Base-by-base conservation (phyloP, 2,797 vertebrate genomes). In the Syngnathus rostellatus region DNA sequence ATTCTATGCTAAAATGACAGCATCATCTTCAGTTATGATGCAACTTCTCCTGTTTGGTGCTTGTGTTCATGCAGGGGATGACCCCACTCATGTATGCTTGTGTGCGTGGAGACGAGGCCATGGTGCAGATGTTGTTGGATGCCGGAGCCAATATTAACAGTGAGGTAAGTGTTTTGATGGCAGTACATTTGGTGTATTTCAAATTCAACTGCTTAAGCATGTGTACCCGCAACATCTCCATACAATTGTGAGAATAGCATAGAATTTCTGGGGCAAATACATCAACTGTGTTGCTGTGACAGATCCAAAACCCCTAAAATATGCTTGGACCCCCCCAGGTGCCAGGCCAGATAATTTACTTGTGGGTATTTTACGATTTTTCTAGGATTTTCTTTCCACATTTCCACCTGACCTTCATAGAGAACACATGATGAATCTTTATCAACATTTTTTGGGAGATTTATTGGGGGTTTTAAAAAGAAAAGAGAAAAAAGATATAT, bases 91-190 rank as follows among this genome's bases (percentile, higher is more conserved):
- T 99, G 97, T 98, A 98, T 10, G 95, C 97, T 58, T 99, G 97
- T 76, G 94, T 95, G 81, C 93, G 94, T 55, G 97, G 97, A 68
- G 97, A 99, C 64, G 96, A 99, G 85, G 97, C 97, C 53, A 99
- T 99, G 96, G 97, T 99, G 53, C 97, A 99, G 91, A 97, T 98
- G 96, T 90, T 99, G 85, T 91, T 99, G 88, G 97, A 99, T 76
- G 95, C 95, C 19, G 97, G 96, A 87, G 97, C 97, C 63, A 93
- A 97, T 79, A 94, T 99, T 77, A 97, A 98, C 87, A 94, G 92
- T 71, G 96, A 98, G 95, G 95, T 98, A 79, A 92, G 93, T 88
- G 75, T 45, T 21, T 40, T 61, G 38, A 10, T 41, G 1, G n/a
- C 1, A 23, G 19, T 61, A 8, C 39, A 12, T 62, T 2, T 2